phyloP scores from a whole-genome alignment of 2,797 vertebrate genomes.

The Ceryle rudis region DNA sequence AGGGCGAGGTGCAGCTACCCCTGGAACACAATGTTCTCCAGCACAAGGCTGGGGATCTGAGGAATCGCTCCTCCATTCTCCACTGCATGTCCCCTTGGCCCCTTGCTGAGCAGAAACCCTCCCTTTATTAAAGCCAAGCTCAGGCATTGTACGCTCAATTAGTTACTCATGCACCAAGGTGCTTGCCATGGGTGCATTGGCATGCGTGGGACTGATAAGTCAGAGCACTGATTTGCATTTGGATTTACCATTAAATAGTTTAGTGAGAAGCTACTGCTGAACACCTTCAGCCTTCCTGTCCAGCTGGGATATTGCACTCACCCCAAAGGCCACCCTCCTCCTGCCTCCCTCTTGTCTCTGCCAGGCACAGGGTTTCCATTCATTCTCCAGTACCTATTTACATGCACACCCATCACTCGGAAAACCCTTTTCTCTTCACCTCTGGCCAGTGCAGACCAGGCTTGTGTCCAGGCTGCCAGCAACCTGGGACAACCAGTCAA shows the following conservation, averaged over 20 bases:
- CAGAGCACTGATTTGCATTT: neutral
- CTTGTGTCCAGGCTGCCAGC: neutral
- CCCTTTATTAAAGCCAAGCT: neutral
- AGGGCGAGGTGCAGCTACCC: neutral
- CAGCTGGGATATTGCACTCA: neutral
- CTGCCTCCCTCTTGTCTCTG: neutral
- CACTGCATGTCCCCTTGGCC: neutral
- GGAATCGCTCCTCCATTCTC: neutral
- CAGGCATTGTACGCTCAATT: neutral
- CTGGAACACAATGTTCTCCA: neutral
- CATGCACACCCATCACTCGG: accelerated
- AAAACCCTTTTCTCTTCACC: neutral
- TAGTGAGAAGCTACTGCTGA: neutral
- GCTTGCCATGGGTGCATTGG: accelerated
- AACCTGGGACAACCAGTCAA: neutral
- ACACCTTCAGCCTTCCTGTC: neutral
- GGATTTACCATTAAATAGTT: neutral
- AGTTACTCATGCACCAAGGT: neutral
- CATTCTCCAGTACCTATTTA: neutral
- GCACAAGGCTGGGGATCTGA: neutral
- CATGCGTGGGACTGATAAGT: neutral
- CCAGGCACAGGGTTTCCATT: neutral
- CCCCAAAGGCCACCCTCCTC: neutral
- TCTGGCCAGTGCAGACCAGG: neutral
- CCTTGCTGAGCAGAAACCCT: neutral